Evolutionary conservation across 2,888 invertebrate species (phyloP).

Genomic region (Synanthedon andrenaeformis): DNA sequence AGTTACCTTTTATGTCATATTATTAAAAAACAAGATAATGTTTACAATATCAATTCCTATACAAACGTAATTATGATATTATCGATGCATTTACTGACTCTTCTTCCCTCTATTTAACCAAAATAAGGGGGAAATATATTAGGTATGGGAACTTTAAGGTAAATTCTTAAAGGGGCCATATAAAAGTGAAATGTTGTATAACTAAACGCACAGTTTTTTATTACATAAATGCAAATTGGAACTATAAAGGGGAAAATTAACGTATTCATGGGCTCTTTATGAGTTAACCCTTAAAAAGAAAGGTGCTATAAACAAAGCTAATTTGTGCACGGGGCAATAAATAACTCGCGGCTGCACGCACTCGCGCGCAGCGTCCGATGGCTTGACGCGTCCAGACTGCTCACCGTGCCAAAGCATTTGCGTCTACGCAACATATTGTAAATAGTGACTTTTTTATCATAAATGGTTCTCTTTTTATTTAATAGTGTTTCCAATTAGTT

Average conservation of each 20-base stretch:
- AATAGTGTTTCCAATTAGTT: too few species aligned
- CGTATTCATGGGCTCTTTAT: slow-evolving; percentile 49
- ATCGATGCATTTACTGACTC: too few species aligned
- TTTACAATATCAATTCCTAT: too few species aligned
- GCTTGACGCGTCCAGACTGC: slow-evolving; percentile 50
- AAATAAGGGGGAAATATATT: not conserved
- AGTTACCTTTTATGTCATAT: too few species aligned
- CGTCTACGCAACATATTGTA: slow-evolving; percentile 21
- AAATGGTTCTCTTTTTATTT: too few species aligned
- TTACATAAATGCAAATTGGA: slow-evolving; percentile 30
- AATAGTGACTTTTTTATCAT: too few species aligned
- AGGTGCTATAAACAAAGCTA: slow-evolving; percentile 44
- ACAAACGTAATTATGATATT: too few species aligned
- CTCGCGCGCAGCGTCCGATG: slow-evolving; percentile 54
- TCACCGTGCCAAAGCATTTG: slow-evolving; percentile 53
- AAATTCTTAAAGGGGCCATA: too few species aligned
- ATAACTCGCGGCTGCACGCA: slow-evolving; percentile 58
- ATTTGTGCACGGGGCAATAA: slow-evolving; percentile 53
- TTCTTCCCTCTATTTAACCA: not conserved
- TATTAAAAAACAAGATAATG: too few species aligned
- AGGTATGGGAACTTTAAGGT: not conserved
- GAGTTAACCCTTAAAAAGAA: slow-evolving; percentile 39
- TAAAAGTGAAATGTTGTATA: too few species aligned
- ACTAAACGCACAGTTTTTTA: slow-evolving; percentile 3
- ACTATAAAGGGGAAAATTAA: slow-evolving; percentile 31